Evolutionary conservation across 92 coral and sea anemone species (phyloP), one percentile per base, ranked within the genome.

Genomic region (Palythoa caribaeorum): DNA sequence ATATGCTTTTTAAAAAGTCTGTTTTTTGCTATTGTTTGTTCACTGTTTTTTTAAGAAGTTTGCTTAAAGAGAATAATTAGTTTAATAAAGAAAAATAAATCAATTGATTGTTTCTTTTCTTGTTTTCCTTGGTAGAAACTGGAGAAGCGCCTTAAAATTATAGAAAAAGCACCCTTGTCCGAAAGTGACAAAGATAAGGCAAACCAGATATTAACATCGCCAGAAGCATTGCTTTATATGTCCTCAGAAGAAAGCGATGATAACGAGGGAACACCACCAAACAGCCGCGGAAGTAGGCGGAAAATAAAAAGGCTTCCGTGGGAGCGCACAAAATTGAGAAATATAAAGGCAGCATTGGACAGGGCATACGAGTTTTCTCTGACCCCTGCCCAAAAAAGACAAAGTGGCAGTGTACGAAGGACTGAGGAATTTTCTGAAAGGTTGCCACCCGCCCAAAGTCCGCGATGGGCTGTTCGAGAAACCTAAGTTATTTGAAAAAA

Each of bases 81-180:
- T 63, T 63, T 17, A 1, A n/a, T 63, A 10, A 63, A 52, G 28
- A 48, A 10, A n/a, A 76, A n/a, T 6, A 48, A 48, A 48, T 6
- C 28, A 47, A 50, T 3, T n/a, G 28, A 35, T 48, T 50, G 70
- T 63, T 63, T 51, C n/a, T 77, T 77, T 77, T 12, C 40, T 77
- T 77, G 47, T 55, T 36, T 28, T 51, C 57, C 66, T 63, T 63
- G 70, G 70, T 63, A 77, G 83, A 77, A 77, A 55, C 83, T 77
- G 38, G 83, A 77, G 65, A 77, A 55, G 62, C 66, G 83, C 40
- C 70, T 63, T n/a, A 63, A 63, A 63, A 4, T 17, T 63, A 9
- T 63, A 1, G 70, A 63, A 63, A 17, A 17, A 63, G 70, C 70
- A 63, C 70, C 70, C 70, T 63, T 63, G 70, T 63, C 70, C 35